These are phyloP conservation scores for Sinosuthora webbiana DNA, from an alignment of 2,113 vertebrate genomes.

Conservation along the genomic window DNA sequence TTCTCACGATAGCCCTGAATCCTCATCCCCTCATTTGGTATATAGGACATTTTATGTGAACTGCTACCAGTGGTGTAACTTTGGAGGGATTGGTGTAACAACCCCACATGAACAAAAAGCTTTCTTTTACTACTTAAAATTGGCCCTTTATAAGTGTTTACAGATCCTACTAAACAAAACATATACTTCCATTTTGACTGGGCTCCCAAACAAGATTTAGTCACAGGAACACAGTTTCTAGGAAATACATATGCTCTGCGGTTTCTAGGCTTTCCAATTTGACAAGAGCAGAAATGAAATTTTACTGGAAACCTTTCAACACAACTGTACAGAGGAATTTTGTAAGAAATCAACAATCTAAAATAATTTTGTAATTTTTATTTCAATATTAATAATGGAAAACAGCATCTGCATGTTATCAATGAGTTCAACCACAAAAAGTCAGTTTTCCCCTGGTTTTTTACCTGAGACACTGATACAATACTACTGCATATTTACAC, in stretches of 20 bases:
- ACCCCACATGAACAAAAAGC: background rate
- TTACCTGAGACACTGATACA: background rate
- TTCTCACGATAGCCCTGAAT: background rate
- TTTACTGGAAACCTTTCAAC: background rate
- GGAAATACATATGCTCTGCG: background rate
- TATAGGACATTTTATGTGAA: background rate
- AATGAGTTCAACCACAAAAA: background rate
- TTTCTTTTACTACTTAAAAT: background rate
- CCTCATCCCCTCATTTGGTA: background rate
- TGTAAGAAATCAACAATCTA: background rate
- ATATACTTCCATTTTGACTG: background rate
- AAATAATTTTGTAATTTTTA: background rate
- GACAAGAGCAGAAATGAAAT: background rate
- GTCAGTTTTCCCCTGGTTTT: background rate
- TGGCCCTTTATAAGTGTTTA: background rate
- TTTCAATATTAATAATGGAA: background rate
- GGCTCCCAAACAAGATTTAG: background rate
- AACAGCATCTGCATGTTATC: background rate
- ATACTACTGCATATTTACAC: background rate
- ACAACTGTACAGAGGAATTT: background rate
- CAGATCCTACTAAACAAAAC: background rate
- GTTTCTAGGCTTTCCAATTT: background rate
- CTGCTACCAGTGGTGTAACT: background rate
- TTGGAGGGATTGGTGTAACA: background rate
- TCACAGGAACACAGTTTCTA: background rate